These are phyloP conservation scores for Mactromeris polynyma DNA, from an alignment of 2,888 invertebrate species.

Conservation along the genomic window DNA sequence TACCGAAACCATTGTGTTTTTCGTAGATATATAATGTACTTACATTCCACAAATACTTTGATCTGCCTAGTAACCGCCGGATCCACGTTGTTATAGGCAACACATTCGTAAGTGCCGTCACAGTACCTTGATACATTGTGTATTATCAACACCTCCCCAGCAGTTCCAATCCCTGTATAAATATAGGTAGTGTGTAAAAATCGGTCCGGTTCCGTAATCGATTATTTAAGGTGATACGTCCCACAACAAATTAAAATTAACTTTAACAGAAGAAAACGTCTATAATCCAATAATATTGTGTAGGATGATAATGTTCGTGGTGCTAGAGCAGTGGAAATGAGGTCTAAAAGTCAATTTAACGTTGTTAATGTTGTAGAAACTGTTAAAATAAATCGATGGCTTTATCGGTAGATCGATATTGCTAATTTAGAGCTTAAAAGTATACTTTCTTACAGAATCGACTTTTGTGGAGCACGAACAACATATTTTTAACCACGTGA, in stretches of 20 bases:
- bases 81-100: conserved; percentile 96
- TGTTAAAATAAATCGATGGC: background rate
- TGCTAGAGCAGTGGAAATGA: background rate
- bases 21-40: conserved; percentile 88
- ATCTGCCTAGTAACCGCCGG: conserved; percentile 96
- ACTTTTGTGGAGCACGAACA: background rate
- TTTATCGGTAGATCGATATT: background rate
- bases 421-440: too few species aligned
- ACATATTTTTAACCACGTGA: background rate
- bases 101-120: conserved; percentile 97
- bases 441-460: too few species aligned
- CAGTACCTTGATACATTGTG: conserved; percentile 94
- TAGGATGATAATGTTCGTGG: background rate
- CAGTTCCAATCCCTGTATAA: conserved; percentile 59
- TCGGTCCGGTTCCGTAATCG: background rate
- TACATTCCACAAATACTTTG: conserved; percentile 95
- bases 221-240: conserved; percentile 1
- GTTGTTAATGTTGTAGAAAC: background rate
- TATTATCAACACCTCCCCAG: conserved; percentile 91
- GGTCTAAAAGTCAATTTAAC: background rate
- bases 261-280: conserved; percentile 14
- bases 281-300: background rate
- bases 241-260: conserved; percentile 20
- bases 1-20: background rate
- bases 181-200: background rate